A percentile compares a stretch with the other conserved stretches of the same genome.
Evolutionary conservation across 2,797 vertebrate genomes (phyloP).

Genomic region (Hoplostethus mediterraneus): DNA sequence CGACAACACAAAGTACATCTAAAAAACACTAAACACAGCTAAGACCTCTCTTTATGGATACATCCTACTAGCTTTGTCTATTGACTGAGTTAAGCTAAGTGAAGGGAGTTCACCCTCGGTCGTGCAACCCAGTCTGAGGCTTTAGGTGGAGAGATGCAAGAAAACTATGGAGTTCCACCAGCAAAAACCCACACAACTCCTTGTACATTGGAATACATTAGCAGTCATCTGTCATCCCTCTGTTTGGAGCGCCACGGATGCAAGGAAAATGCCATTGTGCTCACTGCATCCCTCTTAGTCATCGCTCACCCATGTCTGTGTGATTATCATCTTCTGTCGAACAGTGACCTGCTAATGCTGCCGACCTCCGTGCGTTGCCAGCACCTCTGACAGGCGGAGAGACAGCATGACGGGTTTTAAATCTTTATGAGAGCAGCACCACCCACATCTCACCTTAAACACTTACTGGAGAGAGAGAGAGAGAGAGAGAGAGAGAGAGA

Average conservation of each 20-base stretch:
- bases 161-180: not conserved
- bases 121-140: not conserved
- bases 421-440: constrained; percentile 28
- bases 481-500: constrained; percentile 18
- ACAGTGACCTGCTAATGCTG: constrained; percentile 39
- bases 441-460: constrained; percentile 21
- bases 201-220: not conserved
- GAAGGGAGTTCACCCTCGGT: not conserved
- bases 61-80: constrained; percentile 5
- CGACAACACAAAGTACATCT: constrained; percentile 13
- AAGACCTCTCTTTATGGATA: not conserved
- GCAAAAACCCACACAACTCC: not conserved
- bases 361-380: constrained; percentile 29
- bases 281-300: constrained; percentile 19
- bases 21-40: constrained; percentile 15
- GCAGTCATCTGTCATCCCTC: not conserved
- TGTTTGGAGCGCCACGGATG: constrained; percentile 5
- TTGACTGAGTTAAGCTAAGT: not conserved
- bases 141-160: not conserved
- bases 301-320: constrained; percentile 17
- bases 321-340: constrained; percentile 37
- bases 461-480: constrained; percentile 7
- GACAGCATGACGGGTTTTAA: constrained; percentile 23
- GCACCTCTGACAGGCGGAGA: constrained; percentile 29
- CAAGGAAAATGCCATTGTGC: constrained; percentile 12